These are phyloP conservation scores for Cremastobaeus sp. DNA, from an alignment of 2,888 invertebrate genomes.

Conservation along the genomic window DNA sequence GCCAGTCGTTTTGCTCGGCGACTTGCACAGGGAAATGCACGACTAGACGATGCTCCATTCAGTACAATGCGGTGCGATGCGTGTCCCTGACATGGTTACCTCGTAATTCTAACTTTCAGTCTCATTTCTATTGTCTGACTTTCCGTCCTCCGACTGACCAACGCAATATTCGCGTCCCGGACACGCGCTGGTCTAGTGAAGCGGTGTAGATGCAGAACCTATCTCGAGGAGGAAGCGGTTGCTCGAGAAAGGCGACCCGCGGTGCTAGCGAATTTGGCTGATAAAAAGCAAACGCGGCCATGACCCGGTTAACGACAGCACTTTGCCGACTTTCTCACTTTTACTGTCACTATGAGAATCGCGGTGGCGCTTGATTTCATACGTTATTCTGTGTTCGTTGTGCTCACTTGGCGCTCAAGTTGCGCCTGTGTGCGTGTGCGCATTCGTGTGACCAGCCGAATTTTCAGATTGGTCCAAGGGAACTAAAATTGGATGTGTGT, in stretches of 20 bases:
- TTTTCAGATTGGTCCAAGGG: slow-evolving; percentile 1
- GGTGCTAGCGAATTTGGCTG: slow-evolving; percentile 6
- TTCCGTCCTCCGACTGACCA: slow-evolving; percentile 17
- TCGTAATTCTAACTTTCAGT: slow-evolving; percentile 74
- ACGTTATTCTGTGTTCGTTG: too few relatives aligned
- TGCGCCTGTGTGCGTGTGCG: too few relatives aligned
- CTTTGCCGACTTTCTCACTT: slow-evolving; percentile 61
- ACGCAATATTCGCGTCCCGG: slow-evolving; percentile 18
- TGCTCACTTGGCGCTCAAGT: too few relatives aligned
- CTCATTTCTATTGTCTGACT: slow-evolving; percentile 71
- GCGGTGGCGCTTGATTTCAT: slow-evolving; percentile 4
- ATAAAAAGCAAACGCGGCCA: slow-evolving; percentile 59
- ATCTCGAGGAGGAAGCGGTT: slow-evolving; percentile 8
- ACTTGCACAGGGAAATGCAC: slow-evolving; percentile 62
- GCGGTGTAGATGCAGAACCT: not conserved
- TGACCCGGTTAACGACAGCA: slow-evolving; percentile 62
- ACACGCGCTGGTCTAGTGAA: slow-evolving; percentile 15
- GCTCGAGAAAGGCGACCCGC: slow-evolving; percentile 5
- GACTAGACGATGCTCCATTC: slow-evolving; percentile 58
- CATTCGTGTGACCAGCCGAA: slow-evolving; percentile 2
- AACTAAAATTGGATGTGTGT: slow-evolving; percentile 3
- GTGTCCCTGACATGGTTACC: slow-evolving; percentile 76
- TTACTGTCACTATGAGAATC: slow-evolving; percentile 45
- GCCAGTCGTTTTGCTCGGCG: slow-evolving; percentile 49
- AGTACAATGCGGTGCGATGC: slow-evolving; percentile 49